Percentiles rank a stretch among this genome's conserved stretches.
Evolutionary conservation across 1,140 invertebrate genomes (phyloP).

Genomic region (Hypothenemus hampei): DNA sequence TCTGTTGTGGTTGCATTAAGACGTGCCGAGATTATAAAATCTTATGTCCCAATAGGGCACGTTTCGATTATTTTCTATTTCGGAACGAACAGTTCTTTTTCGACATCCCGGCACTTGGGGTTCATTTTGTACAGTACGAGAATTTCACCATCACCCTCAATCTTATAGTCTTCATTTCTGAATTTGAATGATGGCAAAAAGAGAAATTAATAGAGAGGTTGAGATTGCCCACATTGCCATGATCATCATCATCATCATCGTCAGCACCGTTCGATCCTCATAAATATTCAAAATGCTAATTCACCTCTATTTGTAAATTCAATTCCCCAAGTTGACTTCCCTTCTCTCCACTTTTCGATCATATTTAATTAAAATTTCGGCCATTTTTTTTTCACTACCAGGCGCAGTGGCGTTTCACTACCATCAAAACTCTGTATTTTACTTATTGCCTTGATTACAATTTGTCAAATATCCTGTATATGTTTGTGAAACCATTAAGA

Average conservation of each 20-base stretch:
- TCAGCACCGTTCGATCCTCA: conserved; percentile 10
- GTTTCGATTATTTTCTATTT: no score
- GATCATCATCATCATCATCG: no score
- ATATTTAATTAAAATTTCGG: conserved; percentile 18
- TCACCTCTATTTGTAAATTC: conserved; percentile 25
- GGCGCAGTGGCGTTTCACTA: no score
- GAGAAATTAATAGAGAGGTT: conserved; percentile 23
- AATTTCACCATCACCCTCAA: no score
- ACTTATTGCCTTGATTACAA: no score
- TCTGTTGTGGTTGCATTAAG: not conserved
- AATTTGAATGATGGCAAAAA: conserved; percentile 25
- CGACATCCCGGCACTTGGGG: no score
- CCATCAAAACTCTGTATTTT: no score
- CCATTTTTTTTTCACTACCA: conserved; percentile 3
- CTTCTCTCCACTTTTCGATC: conserved; percentile 12
- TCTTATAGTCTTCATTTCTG: conserved; percentile 16
- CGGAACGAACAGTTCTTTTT: no score
- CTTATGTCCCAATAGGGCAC: no score
- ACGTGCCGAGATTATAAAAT: conserved; percentile 3
- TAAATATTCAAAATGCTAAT: conserved; percentile 31
- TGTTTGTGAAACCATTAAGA: no score
- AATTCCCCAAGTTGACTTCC: conserved; percentile 15
- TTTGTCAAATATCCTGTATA: no score
- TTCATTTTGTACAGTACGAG: no score
- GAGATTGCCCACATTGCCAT: conserved; percentile 1